Conservation (phyloP, 1,140 invertebrate genomes). For the Mesaphorura yosii region DNA sequence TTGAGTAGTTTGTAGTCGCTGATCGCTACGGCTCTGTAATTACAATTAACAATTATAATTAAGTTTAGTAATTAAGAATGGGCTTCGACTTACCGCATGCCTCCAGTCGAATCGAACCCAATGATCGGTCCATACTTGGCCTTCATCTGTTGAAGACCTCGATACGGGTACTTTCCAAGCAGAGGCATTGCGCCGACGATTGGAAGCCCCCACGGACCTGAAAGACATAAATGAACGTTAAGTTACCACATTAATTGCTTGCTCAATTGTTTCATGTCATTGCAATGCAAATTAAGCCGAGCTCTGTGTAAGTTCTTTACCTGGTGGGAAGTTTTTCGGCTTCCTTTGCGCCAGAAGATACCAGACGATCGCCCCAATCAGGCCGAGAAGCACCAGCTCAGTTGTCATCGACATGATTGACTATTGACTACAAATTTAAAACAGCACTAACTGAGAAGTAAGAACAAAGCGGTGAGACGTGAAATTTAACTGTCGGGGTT, state of each 20-base stretch:
- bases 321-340: constrained; percentile 17
- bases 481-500: too few species aligned
- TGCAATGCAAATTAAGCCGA: too few species aligned
- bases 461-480: too few species aligned
- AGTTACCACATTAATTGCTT: too few species aligned
- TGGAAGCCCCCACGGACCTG: constrained; percentile 24
- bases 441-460: too few species aligned
- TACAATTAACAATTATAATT: neutral
- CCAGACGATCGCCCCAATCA: too few species aligned
- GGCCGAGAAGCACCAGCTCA: too few species aligned
- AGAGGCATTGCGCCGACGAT: constrained; percentile 16
- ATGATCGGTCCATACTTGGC: constrained; percentile 22
- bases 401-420: too few species aligned
- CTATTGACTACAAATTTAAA: too few species aligned
- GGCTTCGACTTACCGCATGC: constrained; percentile 14
- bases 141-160: constrained; percentile 9
- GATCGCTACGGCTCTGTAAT: constrained; percentile 18
- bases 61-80: neutral
- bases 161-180: constrained; percentile 14
- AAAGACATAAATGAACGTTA: neutral
- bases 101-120: constrained; percentile 18
- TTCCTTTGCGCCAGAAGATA: too few species aligned
- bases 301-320: too few species aligned
- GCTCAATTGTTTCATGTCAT: too few species aligned
- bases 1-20: constrained; percentile 22